phyloP scores from a whole-genome alignment of 2,888 invertebrate genomes.

The Parelbella ahira region DNA sequence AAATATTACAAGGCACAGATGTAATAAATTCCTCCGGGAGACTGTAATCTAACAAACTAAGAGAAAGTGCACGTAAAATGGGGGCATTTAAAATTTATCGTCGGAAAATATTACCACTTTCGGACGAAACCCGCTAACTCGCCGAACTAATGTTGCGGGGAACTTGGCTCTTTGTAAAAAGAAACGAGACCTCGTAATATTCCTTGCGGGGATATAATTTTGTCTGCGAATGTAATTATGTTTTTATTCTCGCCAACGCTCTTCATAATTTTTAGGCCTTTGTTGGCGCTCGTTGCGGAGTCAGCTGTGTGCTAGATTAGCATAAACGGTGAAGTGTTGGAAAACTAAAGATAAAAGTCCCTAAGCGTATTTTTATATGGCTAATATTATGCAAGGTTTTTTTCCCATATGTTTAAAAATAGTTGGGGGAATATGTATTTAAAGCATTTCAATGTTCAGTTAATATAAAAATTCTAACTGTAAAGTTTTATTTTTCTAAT shows the following conservation, averaged over 20 bases:
- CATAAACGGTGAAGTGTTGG: slow-evolving; percentile 25
- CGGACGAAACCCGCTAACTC: slow-evolving; percentile 53
- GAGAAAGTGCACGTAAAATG: slow-evolving; percentile 61
- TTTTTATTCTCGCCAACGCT: slow-evolving; percentile 27
- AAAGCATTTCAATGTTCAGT: too few relatives aligned
- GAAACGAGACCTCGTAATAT: slow-evolving; percentile 50
- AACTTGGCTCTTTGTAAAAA: slow-evolving; percentile 54
- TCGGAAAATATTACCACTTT: slow-evolving; percentile 68
- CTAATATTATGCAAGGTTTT: too few relatives aligned
- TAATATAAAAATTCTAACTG: too few relatives aligned
- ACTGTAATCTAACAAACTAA: slow-evolving; percentile 64
- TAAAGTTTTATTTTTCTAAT: too few relatives aligned
- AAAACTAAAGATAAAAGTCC: slow-evolving; percentile 9
- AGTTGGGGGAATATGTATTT: too few relatives aligned
- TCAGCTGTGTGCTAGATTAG: slow-evolving; percentile 21
- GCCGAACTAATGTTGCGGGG: slow-evolving; percentile 59
- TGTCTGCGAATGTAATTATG: slow-evolving; percentile 23
- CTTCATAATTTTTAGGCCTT: slow-evolving; percentile 25
- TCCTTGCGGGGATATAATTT: slow-evolving; percentile 48
- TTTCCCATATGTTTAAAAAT: too few relatives aligned
- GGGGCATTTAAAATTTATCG: slow-evolving; percentile 68
- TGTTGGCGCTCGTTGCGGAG: slow-evolving; percentile 22
- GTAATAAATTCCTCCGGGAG: slow-evolving; percentile 52
- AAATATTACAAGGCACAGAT: slow-evolving; percentile 45
- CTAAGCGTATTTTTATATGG: neutral